Base-by-base conservation (phyloP, 2,797 vertebrate genomes). In the Chrysocyon brachyurus region DNA sequence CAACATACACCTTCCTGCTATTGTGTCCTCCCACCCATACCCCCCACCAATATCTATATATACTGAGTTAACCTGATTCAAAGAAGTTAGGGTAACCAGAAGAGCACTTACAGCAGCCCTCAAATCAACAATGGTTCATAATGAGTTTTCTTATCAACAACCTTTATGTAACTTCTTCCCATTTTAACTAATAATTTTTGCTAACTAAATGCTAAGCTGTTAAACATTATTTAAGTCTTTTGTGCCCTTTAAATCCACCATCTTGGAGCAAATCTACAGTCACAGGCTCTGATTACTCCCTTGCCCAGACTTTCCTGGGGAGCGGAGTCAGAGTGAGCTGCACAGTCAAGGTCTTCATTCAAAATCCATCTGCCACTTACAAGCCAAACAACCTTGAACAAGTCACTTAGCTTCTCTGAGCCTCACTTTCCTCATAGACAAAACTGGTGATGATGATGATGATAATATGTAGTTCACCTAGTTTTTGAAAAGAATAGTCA, bases 151-250 rank as follows among this genome's bases (percentile, higher is more conserved):
- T 87, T 28, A 96, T 36, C 28, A 72, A 57, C 1, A 1, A 4
- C 17, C 63, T 86, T 59, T 70, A 3, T 1, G 8, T 49, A 63
- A 88, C 22, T 86, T 93, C 81, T 61, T 89, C 91, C 54, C 78
- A 49, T 75, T 87, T 96, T 52, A 73, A 40, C 61, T 81, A 12
- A 56, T 19, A 79, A 56, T 31, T 78, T 68, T 95, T 91, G 28
- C 68, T 52, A 91, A 89, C n/a, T 63, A 28, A 12, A 21, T 73
- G 52, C 79, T 79, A 83, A 95, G 17, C 63, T 94, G 79, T 70
- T 79, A 57, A 83, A 89, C 33, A 90, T 87, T 66, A 66, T 64
- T 66, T 73, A 56, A 31, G 49, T 90, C 84, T 95, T 92, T 31
- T 61, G 24, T 82, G 49, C 28, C 49, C 33, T 91, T 87, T 52